A percentile compares a stretch with the other conserved stretches of the same genome.
These are phyloP conservation scores for Leptobrachium ailaonicum DNA, from an alignment of 2,113 vertebrate genomes.

Conservation along the genomic window DNA sequence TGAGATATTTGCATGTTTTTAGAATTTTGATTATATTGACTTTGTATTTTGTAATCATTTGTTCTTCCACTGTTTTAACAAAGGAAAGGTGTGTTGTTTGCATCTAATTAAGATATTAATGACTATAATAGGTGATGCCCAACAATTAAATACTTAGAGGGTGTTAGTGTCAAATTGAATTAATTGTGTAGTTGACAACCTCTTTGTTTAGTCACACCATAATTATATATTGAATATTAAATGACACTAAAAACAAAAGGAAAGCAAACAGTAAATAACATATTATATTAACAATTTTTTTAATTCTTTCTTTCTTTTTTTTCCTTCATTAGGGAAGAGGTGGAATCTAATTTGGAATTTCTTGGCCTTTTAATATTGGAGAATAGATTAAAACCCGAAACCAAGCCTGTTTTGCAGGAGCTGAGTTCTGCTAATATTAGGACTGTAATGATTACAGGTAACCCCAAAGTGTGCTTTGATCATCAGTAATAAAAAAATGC, in stretches of 20 bases:
- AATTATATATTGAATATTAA: not conserved
- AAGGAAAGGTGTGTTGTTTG: not conserved
- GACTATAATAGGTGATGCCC: not conserved
- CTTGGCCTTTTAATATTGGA: conserved; percentile 76
- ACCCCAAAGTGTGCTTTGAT: not conserved
- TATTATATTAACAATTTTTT: no score
- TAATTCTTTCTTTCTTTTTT: not conserved
- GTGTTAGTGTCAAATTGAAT: not conserved
- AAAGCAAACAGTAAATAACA: no score
- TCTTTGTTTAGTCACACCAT: not conserved
- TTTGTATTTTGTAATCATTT: not conserved
- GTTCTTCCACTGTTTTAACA: not conserved
- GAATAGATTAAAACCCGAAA: conserved; percentile 71
- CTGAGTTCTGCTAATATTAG: conserved; percentile 69
- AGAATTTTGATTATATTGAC: no score
- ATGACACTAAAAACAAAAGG: not conserved
- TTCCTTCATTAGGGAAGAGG: conserved; percentile 61
- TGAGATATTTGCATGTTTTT: no score
- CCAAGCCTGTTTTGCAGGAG: conserved; percentile 68
- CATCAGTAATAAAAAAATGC: no score
- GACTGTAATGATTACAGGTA: conserved; percentile 79
- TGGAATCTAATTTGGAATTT: conserved; percentile 69
- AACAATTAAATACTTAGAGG: not conserved
- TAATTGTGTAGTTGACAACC: not conserved
- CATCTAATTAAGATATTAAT: not conserved